Percentiles rank a stretch among this genome's conserved stretches.
These are phyloP conservation scores for Sylvia borin DNA, from an alignment of 2,797 vertebrate species.

Conservation along the genomic window DNA sequence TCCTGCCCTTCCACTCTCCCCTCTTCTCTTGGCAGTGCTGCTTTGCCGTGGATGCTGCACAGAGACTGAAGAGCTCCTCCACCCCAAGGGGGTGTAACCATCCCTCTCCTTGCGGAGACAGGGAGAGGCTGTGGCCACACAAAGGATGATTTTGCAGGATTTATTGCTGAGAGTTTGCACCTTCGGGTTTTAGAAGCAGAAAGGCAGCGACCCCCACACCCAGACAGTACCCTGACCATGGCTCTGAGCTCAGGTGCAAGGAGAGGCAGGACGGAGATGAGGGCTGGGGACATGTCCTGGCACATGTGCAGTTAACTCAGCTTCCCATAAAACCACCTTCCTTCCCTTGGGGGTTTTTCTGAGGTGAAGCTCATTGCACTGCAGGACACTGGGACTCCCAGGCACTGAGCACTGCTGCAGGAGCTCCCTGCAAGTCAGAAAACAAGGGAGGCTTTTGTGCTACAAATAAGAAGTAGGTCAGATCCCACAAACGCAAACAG, in stretches of 20 bases:
- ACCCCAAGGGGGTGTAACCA: fast-evolving
- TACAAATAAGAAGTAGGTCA: conserved; percentile 53
- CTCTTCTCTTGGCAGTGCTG: background rate
- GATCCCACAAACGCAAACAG: conserved; percentile 45
- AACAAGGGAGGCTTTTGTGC: background rate
- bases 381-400: background rate
- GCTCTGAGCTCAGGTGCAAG: fast-evolving
- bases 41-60: background rate
- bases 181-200: background rate
- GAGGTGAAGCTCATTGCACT: background rate
- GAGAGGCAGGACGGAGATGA: background rate
- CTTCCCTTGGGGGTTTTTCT: background rate
- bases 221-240: background rate
- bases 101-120: background rate
- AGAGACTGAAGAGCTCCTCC: background rate
- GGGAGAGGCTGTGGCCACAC: background rate
- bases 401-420: background rate
- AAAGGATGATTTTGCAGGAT: background rate
- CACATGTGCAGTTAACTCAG: fast-evolving
- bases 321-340: background rate
- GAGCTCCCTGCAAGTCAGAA: background rate
- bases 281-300: background rate
- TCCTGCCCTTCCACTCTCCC: background rate
- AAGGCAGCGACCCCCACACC: background rate
- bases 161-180: background rate